Evolutionary conservation across 2,888 invertebrate species (phyloP).

Genomic region (Tetranychus piercei): DNA sequence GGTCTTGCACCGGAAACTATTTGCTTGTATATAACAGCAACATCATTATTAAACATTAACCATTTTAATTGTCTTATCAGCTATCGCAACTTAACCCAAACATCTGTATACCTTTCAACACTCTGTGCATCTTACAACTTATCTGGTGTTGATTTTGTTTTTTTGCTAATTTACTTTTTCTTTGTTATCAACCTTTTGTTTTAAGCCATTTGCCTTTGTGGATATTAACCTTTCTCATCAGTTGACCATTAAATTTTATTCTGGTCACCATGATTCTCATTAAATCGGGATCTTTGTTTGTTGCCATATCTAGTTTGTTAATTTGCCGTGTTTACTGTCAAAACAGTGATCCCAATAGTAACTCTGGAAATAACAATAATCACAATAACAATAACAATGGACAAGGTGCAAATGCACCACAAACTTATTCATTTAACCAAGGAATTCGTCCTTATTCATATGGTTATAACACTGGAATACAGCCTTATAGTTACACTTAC

Average conservation of each 20-base stretch:
- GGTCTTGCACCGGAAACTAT: background rate
- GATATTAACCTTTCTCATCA: no score
- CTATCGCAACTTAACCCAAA: no score
- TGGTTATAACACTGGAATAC: slow-evolving; percentile 12
- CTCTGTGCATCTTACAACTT: no score
- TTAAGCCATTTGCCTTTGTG: no score
- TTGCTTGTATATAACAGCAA: background rate
- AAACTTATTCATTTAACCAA: background rate
- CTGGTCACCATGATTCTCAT: background rate
- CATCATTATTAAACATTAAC: background rate
- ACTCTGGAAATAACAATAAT: background rate
- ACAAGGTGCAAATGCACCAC: background rate
- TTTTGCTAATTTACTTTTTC: no score
- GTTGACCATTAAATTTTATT: no score
- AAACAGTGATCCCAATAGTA: background rate
- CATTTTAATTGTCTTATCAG: background rate
- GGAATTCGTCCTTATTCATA: slow-evolving; percentile 11
- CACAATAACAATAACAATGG: background rate
- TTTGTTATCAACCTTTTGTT: no score
- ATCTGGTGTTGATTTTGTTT: no score
- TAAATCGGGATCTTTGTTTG: background rate
- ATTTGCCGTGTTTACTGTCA: background rate
- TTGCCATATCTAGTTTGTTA: background rate
- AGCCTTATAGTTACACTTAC: slow-evolving; percentile 13
- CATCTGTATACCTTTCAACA: no score